phyloP scores from a whole-genome alignment of 2,888 invertebrate genomes.

The Microctonus hyperodae region DNA sequence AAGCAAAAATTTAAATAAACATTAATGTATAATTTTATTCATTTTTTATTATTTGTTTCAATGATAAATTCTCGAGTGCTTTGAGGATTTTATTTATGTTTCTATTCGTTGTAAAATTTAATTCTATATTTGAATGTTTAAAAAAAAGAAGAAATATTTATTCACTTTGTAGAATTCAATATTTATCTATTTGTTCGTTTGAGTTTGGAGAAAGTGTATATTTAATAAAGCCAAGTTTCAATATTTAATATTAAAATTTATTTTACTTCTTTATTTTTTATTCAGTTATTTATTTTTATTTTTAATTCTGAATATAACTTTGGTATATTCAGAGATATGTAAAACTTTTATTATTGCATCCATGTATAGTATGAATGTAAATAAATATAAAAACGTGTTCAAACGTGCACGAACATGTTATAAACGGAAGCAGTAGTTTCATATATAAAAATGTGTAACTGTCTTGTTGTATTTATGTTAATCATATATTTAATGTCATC shows the following conservation, averaged over 20 bases:
- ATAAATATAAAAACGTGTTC: background rate
- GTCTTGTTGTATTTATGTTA: background rate
- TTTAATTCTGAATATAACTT: background rate
- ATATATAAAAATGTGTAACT: background rate
- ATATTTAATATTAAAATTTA: background rate
- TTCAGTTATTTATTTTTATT: background rate
- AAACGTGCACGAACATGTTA: background rate
- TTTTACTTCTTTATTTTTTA: background rate
- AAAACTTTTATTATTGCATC: background rate
- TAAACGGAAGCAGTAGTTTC: background rate
- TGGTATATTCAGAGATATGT: background rate
- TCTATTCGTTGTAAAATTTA: slow-evolving; percentile 24
- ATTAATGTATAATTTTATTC: background rate
- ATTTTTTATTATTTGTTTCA: background rate
- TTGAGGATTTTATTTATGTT: slow-evolving; percentile 2
- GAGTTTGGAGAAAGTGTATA: background rate
- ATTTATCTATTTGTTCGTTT: background rate
- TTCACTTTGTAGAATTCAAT: background rate
- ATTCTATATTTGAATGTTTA: slow-evolving; percentile 24
- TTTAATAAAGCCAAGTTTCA: background rate
- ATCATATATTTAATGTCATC: background rate
- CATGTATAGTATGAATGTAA: background rate
- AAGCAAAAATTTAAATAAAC: background rate
- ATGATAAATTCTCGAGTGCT: slow-evolving; percentile 15
- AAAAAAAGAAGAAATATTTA: background rate